Base-by-base conservation (phyloP, 37 sponge, comb jelly and placozoan species). In the Axinella damicornis region DNA sequence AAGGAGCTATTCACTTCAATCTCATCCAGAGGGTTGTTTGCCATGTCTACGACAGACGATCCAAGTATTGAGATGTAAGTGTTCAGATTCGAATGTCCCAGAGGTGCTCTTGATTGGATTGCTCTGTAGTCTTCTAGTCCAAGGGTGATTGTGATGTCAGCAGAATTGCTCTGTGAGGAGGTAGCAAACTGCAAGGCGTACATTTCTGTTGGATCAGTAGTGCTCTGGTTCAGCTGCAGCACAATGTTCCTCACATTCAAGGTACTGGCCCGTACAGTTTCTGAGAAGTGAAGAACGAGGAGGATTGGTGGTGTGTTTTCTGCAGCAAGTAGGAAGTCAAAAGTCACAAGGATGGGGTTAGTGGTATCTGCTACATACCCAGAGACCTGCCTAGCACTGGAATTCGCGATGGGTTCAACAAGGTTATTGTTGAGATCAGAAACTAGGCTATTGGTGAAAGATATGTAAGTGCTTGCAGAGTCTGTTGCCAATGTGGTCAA, bases 201-300 rank as follows among this genome's bases (percentile, higher is more conserved):
- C 27, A 36, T 77, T 19, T 79, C 83, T 58, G 33, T 32, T 41
- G 69, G 60, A 17, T 78, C 65, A 0, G 72, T 63, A 4, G 81
- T 67, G 11, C 53, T 61, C 40, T 57, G 58, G 19, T 53, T 64
- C 11, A 81, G 66, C 35, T 83, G 92, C 36, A 93, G 82, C 9
- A 79, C 71, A 38, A 93, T 85, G 40, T 67, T 85, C n/a, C 41
- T 35, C 6, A 60, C 31, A 56, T 37, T 76, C 31, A 93, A 38
- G 11, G 94, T 85, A 24, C 55, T 25, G 0, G 92, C 92, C 31
- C 76, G 63, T 40, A 97, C 94, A 30, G 95, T 86, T 37, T 97
- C 97, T 58, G 95, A 94, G 69, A 97, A 97, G 39, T 56, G 63
- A 0, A 97, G 74, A 32, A 89, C 53, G 6, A 97, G 76, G 30